Percentiles rank a stretch among this genome's conserved stretches.
Evolutionary conservation across 2,113 vertebrate genomes (phyloP).

Genomic region (Istiophorus platypterus): DNA sequence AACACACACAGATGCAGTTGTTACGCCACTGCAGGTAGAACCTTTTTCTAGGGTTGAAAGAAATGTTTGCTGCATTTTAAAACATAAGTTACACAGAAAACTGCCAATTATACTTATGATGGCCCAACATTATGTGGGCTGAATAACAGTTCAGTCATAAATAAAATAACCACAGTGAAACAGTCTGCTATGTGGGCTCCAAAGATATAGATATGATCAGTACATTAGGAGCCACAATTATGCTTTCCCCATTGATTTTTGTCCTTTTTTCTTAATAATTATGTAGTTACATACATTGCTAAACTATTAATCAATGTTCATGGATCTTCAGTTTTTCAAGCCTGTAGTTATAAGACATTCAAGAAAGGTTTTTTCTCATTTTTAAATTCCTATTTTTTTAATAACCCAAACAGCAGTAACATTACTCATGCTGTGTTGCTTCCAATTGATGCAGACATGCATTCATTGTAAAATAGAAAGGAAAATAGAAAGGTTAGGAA

Average conservation of each 20-base stretch:
- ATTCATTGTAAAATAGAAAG: background rate
- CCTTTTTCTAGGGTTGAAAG: conserved; percentile 25
- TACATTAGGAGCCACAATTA: background rate
- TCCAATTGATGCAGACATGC: background rate
- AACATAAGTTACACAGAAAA: conserved; percentile 41
- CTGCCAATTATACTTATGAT: conserved; percentile 37
- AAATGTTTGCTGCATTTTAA: conserved; percentile 49
- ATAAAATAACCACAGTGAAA: background rate
- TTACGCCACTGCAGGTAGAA: background rate
- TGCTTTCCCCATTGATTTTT: background rate
- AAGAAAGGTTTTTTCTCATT: too few species aligned
- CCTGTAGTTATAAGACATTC: too few species aligned
- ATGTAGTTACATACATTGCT: background rate
- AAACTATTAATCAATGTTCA: background rate
- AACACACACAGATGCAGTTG: conserved; percentile 12
- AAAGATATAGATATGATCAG: background rate
- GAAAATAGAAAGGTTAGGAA: background rate
- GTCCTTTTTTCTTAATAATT: background rate
- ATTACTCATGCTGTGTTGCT: background rate
- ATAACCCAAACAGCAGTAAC: too few species aligned
- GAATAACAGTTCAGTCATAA: conserved; percentile 8
- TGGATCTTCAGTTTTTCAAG: background rate
- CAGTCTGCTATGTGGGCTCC: background rate
- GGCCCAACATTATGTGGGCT: background rate
- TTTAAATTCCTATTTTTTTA: too few species aligned